Conservation (phyloP, 2,113 vertebrate species). For the Laticauda laticaudata region DNA sequence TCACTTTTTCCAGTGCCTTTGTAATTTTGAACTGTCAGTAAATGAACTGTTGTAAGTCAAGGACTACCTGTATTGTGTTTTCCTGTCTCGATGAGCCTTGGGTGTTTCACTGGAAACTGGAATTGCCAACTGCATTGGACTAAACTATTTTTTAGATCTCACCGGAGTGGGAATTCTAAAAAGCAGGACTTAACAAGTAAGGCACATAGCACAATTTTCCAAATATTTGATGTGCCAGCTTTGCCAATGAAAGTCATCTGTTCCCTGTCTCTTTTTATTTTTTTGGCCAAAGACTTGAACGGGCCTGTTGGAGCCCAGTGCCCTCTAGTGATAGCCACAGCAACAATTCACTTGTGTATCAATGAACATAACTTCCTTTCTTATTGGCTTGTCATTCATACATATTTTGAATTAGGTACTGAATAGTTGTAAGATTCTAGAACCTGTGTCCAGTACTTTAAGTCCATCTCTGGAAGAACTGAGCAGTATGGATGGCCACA, state of each 20-base stretch:
- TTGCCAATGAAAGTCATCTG: neutral
- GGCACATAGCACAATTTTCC: neutral
- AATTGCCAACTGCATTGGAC: neutral
- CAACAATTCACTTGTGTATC: neutral
- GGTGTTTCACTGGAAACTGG: neutral
- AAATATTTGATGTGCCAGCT: neutral
- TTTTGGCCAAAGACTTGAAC: neutral
- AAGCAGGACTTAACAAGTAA: neutral
- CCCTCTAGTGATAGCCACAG: neutral
- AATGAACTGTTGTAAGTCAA: neutral
- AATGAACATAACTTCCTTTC: neutral
- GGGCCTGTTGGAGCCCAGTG: neutral
- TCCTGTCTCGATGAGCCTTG: neutral
- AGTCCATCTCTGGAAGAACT: neutral
- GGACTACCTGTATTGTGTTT: neutral
- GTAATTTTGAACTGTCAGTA: neutral
- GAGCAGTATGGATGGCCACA: neutral
- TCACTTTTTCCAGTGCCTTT: neutral
- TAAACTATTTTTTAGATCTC: neutral
- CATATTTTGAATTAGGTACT: neutral
- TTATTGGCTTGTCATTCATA: neutral
- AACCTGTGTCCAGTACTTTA: neutral
- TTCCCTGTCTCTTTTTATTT: accelerated
- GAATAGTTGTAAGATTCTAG: neutral
- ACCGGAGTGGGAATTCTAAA: too few species aligned